Evolutionary conservation across 2,113 vertebrate species (phyloP).

Genomic region (Puma concolor): DNA sequence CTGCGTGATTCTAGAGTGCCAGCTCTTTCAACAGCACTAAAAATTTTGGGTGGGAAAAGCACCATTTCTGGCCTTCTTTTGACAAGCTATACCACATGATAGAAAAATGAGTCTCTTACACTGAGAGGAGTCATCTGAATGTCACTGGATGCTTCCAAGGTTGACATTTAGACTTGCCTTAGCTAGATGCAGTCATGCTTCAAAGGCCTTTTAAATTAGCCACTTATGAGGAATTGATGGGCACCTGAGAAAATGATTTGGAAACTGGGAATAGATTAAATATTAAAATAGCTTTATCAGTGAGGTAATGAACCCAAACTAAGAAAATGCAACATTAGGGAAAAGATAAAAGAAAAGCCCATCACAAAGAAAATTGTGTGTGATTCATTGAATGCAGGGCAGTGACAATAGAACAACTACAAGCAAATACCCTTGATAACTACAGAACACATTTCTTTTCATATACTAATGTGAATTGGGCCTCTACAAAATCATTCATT

Average conservation of each 20-base stretch:
- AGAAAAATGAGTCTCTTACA: neutral
- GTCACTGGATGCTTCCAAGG: slow-evolving; percentile 34
- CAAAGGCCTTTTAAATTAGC: slow-evolving; percentile 62
- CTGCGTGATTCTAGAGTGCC: neutral
- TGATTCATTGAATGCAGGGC: neutral
- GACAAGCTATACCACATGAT: neutral
- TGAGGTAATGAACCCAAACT: slow-evolving; percentile 49
- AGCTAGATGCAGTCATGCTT: slow-evolving; percentile 48
- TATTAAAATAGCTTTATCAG: slow-evolving; percentile 63
- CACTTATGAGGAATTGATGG: slow-evolving; percentile 53
- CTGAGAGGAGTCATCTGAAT: slow-evolving; percentile 50
- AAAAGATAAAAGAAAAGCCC: slow-evolving; percentile 14
- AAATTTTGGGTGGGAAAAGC: neutral
- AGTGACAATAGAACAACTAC: neutral
- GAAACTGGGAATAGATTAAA: slow-evolving; percentile 44
- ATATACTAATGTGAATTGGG: neutral
- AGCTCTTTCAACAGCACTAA: neutral
- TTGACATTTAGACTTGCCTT: slow-evolving; percentile 59
- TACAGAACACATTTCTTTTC: neutral
- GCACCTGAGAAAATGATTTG: slow-evolving; percentile 53
- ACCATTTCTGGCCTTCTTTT: neutral
- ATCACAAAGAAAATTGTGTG: slow-evolving; percentile 39
- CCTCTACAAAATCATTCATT: neutral
- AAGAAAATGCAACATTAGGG: slow-evolving; percentile 59
- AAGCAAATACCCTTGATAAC: slow-evolving; percentile 1